Percentiles rank a stretch among this genome's conserved stretches.
Evolutionary conservation across 2,113 vertebrate genomes (phyloP).

Genomic region (Gnathochromis pfefferi): DNA sequence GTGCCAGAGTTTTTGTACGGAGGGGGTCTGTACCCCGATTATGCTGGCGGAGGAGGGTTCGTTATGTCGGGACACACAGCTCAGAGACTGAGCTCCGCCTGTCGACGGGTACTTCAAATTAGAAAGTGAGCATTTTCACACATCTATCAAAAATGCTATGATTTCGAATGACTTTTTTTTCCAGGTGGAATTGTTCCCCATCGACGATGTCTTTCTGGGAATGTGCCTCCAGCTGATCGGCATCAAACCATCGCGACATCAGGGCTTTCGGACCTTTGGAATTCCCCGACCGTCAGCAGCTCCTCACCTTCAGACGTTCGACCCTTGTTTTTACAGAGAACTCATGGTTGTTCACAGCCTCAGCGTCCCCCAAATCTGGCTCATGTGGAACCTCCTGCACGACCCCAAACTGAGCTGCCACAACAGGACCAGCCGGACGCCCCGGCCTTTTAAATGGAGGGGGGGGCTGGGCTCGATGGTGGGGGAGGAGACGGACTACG

Average conservation of each 20-base stretch:
- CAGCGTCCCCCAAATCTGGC: slow-evolving; percentile 90
- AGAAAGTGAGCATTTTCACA: neutral
- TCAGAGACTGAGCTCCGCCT: slow-evolving; percentile 77
- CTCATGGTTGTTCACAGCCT: slow-evolving; percentile 96
- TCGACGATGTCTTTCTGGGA: slow-evolving; percentile 93
- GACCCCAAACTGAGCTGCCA: slow-evolving; percentile 80
- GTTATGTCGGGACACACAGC: slow-evolving; percentile 84
- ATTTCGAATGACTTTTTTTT: neutral
- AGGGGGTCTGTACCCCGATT: slow-evolving; percentile 80
- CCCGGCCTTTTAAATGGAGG: slow-evolving; percentile 71
- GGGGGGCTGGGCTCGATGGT: neutral
- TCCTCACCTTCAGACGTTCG: slow-evolving; percentile 86
- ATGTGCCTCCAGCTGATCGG: slow-evolving; percentile 91
- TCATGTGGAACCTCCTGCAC: slow-evolving; percentile 95
- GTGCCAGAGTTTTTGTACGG: slow-evolving; percentile 89
- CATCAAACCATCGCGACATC: slow-evolving; percentile 79
- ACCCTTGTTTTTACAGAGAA: slow-evolving; percentile 93
- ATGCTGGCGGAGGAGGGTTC: slow-evolving; percentile 91
- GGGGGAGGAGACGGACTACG: slow-evolving; percentile 11
- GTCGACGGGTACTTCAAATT: slow-evolving; percentile 65
- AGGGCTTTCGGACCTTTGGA: slow-evolving; percentile 94
- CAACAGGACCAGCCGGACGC: slow-evolving; percentile 30
- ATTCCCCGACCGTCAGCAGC: slow-evolving; percentile 87
- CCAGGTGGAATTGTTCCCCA: slow-evolving; percentile 94
- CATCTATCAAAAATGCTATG: neutral